Evolutionary conservation across 2,113 vertebrate genomes (phyloP).

Genomic region (Cnemophilus loriae): DNA sequence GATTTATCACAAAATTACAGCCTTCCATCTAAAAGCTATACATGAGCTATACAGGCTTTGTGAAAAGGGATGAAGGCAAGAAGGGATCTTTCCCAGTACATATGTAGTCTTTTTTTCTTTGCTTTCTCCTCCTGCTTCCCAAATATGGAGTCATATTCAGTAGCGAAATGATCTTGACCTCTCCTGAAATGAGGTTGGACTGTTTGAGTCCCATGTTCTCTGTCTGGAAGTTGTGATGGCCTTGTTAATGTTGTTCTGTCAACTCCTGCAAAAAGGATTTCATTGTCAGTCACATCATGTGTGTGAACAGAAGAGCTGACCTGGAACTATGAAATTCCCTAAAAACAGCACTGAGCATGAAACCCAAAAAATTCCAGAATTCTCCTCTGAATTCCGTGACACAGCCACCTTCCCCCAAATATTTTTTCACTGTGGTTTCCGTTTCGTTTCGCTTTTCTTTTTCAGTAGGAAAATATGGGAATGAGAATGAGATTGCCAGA

Average conservation of each 20-base stretch:
- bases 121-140: not conserved
- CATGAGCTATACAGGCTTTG: not conserved
- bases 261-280: not conserved
- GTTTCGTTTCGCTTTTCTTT: not conserved
- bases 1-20: not conserved
- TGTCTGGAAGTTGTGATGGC: not conserved
- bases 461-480: not conserved
- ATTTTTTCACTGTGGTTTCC: not conserved
- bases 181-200: not conserved
- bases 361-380: not conserved
- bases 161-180: not conserved
- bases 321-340: not conserved
- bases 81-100: not conserved
- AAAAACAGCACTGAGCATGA: not conserved
- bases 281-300: not conserved
- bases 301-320: not conserved
- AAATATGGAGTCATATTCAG: not conserved
- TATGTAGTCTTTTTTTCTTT: not conserved
- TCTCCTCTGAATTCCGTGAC: not conserved
- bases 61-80: not conserved
- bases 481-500: not conserved
- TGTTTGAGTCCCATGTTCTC: not conserved
- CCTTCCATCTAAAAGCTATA: not conserved
- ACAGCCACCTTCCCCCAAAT: not conserved
- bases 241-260: not conserved